Conservation (phyloP, 1,140 invertebrate species). For the Camponotus vicinus region DNA sequence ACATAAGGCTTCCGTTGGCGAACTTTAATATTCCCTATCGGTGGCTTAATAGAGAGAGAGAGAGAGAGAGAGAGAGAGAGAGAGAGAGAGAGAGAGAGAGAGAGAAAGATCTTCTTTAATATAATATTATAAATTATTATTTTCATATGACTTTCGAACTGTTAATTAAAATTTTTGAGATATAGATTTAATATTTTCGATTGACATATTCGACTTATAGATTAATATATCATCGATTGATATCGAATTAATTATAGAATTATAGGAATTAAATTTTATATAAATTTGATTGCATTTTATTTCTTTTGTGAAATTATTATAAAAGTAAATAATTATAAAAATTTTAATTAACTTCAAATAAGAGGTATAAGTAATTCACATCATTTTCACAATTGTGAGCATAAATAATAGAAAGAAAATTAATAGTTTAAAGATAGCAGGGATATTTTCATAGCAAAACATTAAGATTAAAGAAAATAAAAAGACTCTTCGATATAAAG, state of each 20-base stretch:
- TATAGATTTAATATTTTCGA: constrained; percentile 18
- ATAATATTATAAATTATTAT: constrained; percentile 18
- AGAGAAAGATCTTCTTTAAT: not conserved
- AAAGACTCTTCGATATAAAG: not conserved
- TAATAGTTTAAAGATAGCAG: not conserved
- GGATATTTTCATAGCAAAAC: not conserved
- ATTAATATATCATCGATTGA: not conserved
- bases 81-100: too few relatives aligned
- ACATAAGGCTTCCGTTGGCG: not conserved
- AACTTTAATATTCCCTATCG: constrained; percentile 5
- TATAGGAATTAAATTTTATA: not conserved
- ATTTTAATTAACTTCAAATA: not conserved
- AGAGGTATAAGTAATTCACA: too few relatives aligned
- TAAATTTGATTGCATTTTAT: not conserved
- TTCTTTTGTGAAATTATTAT: not conserved
- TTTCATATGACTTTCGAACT: constrained; percentile 19
- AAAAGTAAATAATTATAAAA: too few relatives aligned
- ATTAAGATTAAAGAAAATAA: not conserved
- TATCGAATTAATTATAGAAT: constrained; percentile 24
- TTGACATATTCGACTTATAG: too few relatives aligned
- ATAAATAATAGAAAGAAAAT: not conserved
- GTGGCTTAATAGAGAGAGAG: not conserved
- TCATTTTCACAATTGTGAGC: not conserved
- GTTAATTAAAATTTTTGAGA: constrained; percentile 46
- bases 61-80: too few relatives aligned